Evolutionary conservation across 2,113 vertebrate genomes (phyloP).

Genomic region (Meleagris gallopavo): DNA sequence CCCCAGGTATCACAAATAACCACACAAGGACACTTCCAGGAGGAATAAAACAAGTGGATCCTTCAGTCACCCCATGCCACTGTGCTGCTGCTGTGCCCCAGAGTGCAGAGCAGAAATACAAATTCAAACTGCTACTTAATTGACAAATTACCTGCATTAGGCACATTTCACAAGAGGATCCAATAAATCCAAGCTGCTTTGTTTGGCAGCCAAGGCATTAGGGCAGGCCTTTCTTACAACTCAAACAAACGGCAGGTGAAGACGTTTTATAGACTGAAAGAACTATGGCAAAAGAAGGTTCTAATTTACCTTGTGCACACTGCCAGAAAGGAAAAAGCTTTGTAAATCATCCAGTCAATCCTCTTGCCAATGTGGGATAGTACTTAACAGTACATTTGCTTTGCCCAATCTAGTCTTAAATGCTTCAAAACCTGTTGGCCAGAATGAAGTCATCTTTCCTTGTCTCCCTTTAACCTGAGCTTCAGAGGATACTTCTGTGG

Average conservation of each 20-base stretch:
- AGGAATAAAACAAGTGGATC: neutral
- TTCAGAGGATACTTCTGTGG: neutral
- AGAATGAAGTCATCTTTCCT: constrained; percentile 8
- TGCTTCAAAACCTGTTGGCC: constrained; percentile 4
- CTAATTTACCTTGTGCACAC: constrained; percentile 38
- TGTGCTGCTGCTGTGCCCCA: neutral
- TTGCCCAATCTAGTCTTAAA: constrained; percentile 14
- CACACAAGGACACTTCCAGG: neutral
- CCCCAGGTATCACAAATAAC: neutral
- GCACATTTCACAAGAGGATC: constrained; percentile 34
- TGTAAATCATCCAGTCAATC: constrained; percentile 54
- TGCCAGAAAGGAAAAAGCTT: constrained; percentile 50
- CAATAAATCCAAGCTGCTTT: constrained; percentile 55
- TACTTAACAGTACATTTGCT: constrained; percentile 27
- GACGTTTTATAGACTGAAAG: constrained; percentile 55
- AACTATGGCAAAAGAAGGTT: constrained; percentile 20
- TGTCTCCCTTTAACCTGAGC: neutral
- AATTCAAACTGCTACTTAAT: constrained; percentile 44
- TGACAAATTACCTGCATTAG: constrained; percentile 54
- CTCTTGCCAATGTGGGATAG: constrained; percentile 33
- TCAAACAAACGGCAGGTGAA: constrained; percentile 58
- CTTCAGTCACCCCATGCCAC: neutral
- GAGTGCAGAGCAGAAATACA: neutral
- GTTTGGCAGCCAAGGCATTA: constrained; percentile 52
- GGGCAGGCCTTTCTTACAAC: constrained; percentile 32